Conservation (phyloP, 1,140 invertebrate genomes). For the Drosophila persimilis region DNA sequence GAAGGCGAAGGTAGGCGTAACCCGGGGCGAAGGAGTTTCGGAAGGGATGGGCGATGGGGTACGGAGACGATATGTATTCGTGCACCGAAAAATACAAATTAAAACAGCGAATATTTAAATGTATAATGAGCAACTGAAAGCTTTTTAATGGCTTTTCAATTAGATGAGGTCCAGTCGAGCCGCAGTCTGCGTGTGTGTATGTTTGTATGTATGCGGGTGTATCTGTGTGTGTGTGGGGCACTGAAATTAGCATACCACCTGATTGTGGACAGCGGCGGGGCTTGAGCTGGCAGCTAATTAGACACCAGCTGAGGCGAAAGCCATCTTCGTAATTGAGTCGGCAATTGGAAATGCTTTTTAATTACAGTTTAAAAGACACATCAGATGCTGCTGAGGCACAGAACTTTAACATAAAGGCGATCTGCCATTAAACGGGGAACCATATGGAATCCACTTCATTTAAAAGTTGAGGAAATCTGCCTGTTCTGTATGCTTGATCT, state of each 20-base stretch:
- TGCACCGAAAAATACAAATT: slow-evolving; percentile 65
- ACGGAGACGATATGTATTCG: slow-evolving; percentile 3
- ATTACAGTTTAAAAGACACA: slow-evolving; percentile 16
- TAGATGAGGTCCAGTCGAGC: slow-evolving; percentile 65
- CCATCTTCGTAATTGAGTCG: slow-evolving; percentile 7
- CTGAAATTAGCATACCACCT: slow-evolving; percentile 39
- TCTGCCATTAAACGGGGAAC: too few relatives aligned
- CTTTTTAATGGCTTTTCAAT: slow-evolving; percentile 82
- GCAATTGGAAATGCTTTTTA: slow-evolving; percentile 4
- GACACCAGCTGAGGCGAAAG: slow-evolving; percentile 5
- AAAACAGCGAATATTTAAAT: slow-evolving; percentile 77
- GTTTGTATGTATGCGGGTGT: background rate
- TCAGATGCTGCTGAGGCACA: too few relatives aligned
- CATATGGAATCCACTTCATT: too few relatives aligned
- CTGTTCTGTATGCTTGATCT: too few relatives aligned
- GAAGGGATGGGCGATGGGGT: too few relatives aligned
- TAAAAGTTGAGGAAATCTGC: too few relatives aligned
- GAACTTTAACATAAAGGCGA: too few relatives aligned
- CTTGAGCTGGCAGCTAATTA: slow-evolving; percentile 30
- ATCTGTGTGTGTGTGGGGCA: slow-evolving; percentile 3
- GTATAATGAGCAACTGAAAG: slow-evolving; percentile 80
- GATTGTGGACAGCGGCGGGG: slow-evolving; percentile 22
- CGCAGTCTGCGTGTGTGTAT: slow-evolving; percentile 12
- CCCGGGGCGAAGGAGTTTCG: too few relatives aligned
- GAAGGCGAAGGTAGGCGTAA: background rate